Conservation (phyloP, 2,113 vertebrate genomes). For the Ardeotis arabs region DNA sequence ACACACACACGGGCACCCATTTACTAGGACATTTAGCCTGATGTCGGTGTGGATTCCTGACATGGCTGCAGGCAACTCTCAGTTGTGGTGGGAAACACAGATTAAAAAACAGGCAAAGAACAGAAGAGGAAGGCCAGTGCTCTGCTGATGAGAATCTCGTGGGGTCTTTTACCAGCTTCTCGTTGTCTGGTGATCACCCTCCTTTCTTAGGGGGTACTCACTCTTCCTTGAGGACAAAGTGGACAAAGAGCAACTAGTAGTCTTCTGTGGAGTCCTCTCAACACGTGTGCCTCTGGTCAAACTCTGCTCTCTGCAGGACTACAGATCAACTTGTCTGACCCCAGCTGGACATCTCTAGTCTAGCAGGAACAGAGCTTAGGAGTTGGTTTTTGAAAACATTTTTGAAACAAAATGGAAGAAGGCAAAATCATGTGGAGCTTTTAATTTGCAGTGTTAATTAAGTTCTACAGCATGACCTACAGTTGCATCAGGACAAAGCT, state of each 20-base stretch:
- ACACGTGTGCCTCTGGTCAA: not conserved
- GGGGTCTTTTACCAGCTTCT: not conserved
- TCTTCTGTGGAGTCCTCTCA: not conserved
- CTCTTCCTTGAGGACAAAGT: not conserved
- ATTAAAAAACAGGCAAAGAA: not conserved
- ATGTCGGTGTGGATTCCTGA: not conserved
- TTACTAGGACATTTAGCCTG: not conserved
- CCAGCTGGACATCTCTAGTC: not conserved
- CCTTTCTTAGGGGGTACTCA: not conserved
- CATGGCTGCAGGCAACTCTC: not conserved
- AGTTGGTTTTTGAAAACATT: not conserved
- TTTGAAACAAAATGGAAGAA: not conserved
- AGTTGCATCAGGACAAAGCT: not conserved
- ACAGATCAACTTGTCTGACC: not conserved
- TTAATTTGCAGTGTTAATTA: not conserved
- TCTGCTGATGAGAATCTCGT: not conserved
- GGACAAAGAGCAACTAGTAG: not conserved
- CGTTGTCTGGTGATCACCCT: not conserved
- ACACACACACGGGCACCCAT: accelerated
- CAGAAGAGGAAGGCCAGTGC: not conserved
- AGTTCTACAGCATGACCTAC: not conserved
- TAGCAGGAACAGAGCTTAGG: not conserved
- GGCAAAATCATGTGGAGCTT: not conserved
- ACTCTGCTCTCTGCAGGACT: not conserved
- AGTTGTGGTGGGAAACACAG: not conserved